Evolutionary conservation across 2,113 vertebrate genomes (phyloP), one percentile per base, ranked within the genome.

Genomic region (Chloroceryle aenea): DNA sequence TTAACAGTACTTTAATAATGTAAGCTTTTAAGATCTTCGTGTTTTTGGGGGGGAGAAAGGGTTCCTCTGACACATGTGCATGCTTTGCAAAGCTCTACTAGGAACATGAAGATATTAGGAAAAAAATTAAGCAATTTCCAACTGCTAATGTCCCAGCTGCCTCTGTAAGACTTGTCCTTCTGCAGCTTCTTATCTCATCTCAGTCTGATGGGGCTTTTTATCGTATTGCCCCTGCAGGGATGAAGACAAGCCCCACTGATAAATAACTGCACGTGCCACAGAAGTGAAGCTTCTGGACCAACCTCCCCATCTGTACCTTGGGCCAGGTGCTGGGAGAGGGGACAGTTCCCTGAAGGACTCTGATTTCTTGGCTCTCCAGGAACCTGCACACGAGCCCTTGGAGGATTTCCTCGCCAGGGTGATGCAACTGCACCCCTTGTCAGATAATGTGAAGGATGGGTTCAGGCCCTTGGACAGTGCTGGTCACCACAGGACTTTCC

Each of bases 381-480:
- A 22, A 56, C n/a, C 34, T 85, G 47, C 1, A 0, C 0, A 0
- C 17, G 43, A 68, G 36, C 1, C 0, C 42, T 22, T 48, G 74
- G 40, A 68, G 77, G 63, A 67, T 64, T 75, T 85, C 68, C 43
- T 80, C 82, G 74, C 18, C 43, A 11, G 1, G 1, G 19, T n/a
- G 56, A 47, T 78, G 62, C 56, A 52, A 81, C 14, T 34, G 55
- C 34, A 32, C 38, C 59, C 2, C 0, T 14, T 78, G 73, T 47
- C 63, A 91, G 53, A 75, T 63, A 47, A 55, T 56, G 14, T 72
- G 69, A 85, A 67, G 62, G 78, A 42, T 42, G 69, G 27, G 14
- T 48, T 20, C 21, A 55, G 36, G n/a, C 6, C 12, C 43, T 78
- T 2, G 3, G 40, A 38, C 11, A 7, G 5, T 85, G 47, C 21